Conservation (phyloP, 1,140 invertebrate genomes). For the Drosophila oshimai region DNA sequence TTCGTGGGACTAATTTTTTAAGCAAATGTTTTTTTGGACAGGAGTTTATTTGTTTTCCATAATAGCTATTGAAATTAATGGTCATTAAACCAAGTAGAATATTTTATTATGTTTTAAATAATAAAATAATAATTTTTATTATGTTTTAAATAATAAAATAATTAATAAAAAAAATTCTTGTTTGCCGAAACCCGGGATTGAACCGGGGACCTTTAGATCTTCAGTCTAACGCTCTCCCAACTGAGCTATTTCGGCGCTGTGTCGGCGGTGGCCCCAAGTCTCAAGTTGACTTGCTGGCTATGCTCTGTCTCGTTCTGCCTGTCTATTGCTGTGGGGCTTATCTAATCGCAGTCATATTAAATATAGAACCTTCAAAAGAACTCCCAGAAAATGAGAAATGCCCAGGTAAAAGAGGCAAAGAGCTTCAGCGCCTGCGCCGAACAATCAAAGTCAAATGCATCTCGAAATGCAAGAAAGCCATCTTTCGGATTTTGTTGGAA, state of each 20-base stretch:
- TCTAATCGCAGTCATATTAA: conserved; percentile 62
- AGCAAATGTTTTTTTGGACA: no score
- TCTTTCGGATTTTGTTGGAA: conserved; percentile 25
- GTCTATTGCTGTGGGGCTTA: conserved; percentile 38
- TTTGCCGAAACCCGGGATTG: conserved; percentile 88
- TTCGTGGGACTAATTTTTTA: no score
- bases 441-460: conserved; percentile 51
- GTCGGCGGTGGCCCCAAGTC: background rate
- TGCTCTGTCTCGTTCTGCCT: background rate
- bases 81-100: no score
- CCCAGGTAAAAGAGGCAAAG: conserved; percentile 4
- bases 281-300: background rate
- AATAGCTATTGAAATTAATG: no score
- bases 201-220: conserved; percentile 91
- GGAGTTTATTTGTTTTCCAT: no score
- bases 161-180: background rate
- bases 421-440: conserved; percentile 19
- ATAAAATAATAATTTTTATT: no score
- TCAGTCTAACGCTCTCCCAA: conserved; percentile 92
- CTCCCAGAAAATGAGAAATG: background rate
- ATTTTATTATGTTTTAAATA: no score
- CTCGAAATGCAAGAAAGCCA: conserved; percentile 18
- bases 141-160: no score
- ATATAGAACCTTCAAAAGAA: conserved; percentile 52
- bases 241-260: conserved; percentile 85